These are phyloP conservation scores for Melanocharis versteri DNA, from an alignment of 2,113 vertebrate genomes.

Conservation along the genomic window DNA sequence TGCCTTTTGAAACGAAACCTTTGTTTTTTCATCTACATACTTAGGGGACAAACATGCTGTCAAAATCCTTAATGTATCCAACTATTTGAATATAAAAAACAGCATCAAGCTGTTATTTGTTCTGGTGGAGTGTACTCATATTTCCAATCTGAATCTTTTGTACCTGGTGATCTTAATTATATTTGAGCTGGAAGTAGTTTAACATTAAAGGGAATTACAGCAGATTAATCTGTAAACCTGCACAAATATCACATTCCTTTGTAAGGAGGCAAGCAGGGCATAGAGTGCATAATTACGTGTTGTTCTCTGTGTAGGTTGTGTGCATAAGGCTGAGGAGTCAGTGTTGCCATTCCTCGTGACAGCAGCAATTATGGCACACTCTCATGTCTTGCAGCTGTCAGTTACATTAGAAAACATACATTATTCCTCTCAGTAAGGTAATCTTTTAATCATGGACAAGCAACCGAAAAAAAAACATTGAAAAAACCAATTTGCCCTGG, in stretches of 20 bases:
- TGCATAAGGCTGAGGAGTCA: not conserved
- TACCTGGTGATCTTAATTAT: conserved; percentile 49
- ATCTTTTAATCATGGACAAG: not conserved
- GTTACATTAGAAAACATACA: not conserved
- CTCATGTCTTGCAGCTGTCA: not conserved
- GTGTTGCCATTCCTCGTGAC: not conserved
- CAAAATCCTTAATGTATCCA: conserved; percentile 8
- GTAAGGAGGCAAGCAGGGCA: conserved; percentile 14
- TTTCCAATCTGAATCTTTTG: conserved; percentile 18
- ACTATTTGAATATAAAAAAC: conserved; percentile 30
- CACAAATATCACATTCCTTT: conserved; percentile 45
- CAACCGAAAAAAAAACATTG: not conserved
- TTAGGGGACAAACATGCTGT: conserved; percentile 23
- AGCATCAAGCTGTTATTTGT: conserved; percentile 25
- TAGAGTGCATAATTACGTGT: not conserved
- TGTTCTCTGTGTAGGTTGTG: not conserved
- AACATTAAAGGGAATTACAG: conserved; percentile 40
- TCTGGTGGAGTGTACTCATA: not conserved
- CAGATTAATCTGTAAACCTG: conserved; percentile 57
- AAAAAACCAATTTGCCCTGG: not conserved
- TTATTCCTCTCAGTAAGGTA: not conserved
- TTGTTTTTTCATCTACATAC: not conserved
- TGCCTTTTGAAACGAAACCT: conserved; percentile 29
- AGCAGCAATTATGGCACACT: not conserved
- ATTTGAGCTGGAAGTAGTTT: conserved; percentile 50